Evolutionary conservation across 2,113 vertebrate species (phyloP).

Genomic region (Astatotilapia flaviijosephi): DNA sequence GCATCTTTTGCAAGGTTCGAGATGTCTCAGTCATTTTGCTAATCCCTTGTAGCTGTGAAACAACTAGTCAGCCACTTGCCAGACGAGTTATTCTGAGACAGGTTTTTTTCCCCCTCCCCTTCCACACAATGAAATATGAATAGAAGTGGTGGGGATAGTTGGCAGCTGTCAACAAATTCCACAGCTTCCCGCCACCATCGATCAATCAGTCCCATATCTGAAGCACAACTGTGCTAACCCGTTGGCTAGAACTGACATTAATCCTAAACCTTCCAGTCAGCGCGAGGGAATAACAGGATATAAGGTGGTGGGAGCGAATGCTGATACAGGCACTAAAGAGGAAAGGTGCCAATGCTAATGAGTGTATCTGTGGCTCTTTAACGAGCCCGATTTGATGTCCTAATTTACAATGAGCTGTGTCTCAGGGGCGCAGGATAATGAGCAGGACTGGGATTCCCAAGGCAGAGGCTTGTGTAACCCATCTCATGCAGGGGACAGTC

Average conservation of each 20-base stretch:
- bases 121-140: slow-evolving; percentile 31
- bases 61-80: slow-evolving; percentile 25
- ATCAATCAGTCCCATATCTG: slow-evolving; percentile 51
- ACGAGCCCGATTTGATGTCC: slow-evolving; percentile 57
- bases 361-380: slow-evolving; percentile 56
- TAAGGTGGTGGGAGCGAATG: slow-evolving; percentile 19
- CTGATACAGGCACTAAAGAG: slow-evolving; percentile 47
- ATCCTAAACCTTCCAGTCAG: slow-evolving; percentile 59
- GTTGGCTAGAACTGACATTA: slow-evolving; percentile 57
- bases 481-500: slow-evolving; percentile 39
- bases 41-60: slow-evolving; percentile 7
- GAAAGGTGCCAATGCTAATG: slow-evolving; percentile 67
- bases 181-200: slow-evolving; percentile 43
- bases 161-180: slow-evolving; percentile 57
- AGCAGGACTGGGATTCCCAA: slow-evolving; percentile 62
- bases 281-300: slow-evolving; percentile 31
- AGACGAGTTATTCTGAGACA: slow-evolving; percentile 34
- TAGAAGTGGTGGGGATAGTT: slow-evolving; percentile 21
- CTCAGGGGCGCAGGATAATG: slow-evolving; percentile 62
- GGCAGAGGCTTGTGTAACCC: slow-evolving; percentile 63
- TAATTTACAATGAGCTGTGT: slow-evolving; percentile 59
- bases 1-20: neutral
- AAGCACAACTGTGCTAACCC: slow-evolving; percentile 45
- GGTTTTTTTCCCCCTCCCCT: neutral
- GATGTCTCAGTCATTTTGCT: neutral